Evolutionary conservation across 1,140 invertebrate species (phyloP).

Genomic region (Dermatophagoides farinae): DNA sequence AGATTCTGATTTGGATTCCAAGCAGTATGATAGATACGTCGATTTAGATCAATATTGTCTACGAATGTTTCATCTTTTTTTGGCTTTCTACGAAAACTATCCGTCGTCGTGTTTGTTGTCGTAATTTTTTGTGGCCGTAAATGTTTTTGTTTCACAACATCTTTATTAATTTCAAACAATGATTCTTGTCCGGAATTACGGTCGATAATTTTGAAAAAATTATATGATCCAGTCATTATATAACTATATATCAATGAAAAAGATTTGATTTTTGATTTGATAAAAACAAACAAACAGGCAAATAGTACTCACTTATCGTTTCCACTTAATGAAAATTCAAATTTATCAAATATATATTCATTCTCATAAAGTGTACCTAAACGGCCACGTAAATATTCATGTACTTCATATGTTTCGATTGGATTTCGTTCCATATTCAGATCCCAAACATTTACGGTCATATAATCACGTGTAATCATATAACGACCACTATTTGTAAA

Average conservation of each 20-base stretch:
- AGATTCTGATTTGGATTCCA: conserved; percentile 76
- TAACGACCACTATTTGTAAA: conserved; percentile 95
- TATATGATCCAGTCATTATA: conserved; percentile 98
- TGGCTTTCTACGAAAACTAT: conserved; percentile 63
- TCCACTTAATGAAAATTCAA: conserved; percentile 98
- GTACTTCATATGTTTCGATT: background rate
- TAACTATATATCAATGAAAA: conserved; percentile 31
- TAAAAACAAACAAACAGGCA: conserved; percentile 17
- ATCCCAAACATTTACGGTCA: background rate
- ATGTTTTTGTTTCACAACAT: conserved; percentile 75
- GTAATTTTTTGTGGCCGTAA: conserved; percentile 60
- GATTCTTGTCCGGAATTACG: conserved; percentile 64
- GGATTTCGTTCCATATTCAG: conserved; percentile 7
- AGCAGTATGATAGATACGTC: conserved; percentile 96
- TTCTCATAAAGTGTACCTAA: conserved; percentile 97
- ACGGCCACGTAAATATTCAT: conserved; percentile 63
- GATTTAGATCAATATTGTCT: conserved; percentile 94
- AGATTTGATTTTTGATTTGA: background rate
- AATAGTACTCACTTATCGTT: conserved; percentile 84
- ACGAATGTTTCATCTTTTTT: conserved; percentile 99
- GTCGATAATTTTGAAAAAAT: conserved; percentile 96
- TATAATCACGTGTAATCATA: conserved; percentile 33
- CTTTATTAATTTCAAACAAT: conserved; percentile 43
- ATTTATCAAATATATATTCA: conserved; percentile 99
- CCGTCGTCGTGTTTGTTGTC: conserved; percentile 45